These are phyloP conservation scores for Agrotis ipsilon DNA, from an alignment of 2,888 invertebrate species.

Conservation along the genomic window DNA sequence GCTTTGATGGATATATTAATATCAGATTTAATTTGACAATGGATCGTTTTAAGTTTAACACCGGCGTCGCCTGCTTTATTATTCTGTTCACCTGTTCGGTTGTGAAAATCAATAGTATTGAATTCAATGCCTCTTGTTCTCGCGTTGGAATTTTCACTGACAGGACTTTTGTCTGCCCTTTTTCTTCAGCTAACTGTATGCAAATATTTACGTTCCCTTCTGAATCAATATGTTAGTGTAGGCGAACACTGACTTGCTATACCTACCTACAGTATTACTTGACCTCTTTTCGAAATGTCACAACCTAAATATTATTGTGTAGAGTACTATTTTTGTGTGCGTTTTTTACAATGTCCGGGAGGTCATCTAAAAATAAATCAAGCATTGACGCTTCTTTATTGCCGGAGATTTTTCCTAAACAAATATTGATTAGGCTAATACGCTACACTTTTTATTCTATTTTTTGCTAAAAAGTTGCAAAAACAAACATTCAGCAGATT, in stretches of 20 bases:
- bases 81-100: slow-evolving; percentile 18
- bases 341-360: slow-evolving; percentile 47
- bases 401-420: background rate
- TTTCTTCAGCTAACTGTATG: slow-evolving; percentile 31
- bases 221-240: slow-evolving; percentile 24
- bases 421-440: slow-evolving; percentile 12
- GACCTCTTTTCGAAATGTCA: slow-evolving; percentile 47
- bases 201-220: slow-evolving; percentile 17
- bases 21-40: slow-evolving; percentile 25
- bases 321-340: slow-evolving; percentile 27
- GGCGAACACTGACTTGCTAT: background rate
- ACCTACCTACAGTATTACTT: background rate
- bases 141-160: slow-evolving; percentile 13
- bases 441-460: slow-evolving; percentile 5
- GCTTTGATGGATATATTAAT: slow-evolving; percentile 57
- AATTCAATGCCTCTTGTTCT: slow-evolving; percentile 26
- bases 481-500: slow-evolving; percentile 21
- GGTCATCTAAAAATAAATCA: slow-evolving; percentile 37
- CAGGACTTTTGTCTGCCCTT: slow-evolving; percentile 8
- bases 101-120: slow-evolving; percentile 49
- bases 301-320: slow-evolving; percentile 12
- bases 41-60: slow-evolving; percentile 7
- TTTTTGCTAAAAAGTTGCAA: slow-evolving; percentile 19
- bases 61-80: background rate
- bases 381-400: slow-evolving; percentile 1